These are phyloP conservation scores for Ostrea denselamellosa DNA, from an alignment of 1,140 invertebrate genomes.

Conservation along the genomic window DNA sequence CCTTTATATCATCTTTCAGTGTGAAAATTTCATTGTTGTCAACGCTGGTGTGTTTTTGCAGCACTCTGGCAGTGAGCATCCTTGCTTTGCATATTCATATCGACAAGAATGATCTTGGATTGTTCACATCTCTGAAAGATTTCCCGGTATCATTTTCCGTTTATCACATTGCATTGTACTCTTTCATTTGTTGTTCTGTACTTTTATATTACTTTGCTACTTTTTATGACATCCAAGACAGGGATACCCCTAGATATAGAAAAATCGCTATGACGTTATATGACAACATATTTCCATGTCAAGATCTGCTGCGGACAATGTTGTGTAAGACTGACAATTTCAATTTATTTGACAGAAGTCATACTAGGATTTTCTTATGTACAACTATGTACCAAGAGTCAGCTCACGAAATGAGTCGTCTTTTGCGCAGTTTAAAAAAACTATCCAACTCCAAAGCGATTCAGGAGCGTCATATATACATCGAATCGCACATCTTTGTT, in stretches of 20 bases:
- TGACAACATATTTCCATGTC: not conserved
- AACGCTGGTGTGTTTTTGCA: not conserved
- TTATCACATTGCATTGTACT: not conserved
- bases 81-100: not conserved
- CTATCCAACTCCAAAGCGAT: constrained; percentile 56
- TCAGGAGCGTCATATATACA: constrained; percentile 45
- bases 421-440: constrained; percentile 62
- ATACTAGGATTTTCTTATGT: constrained; percentile 62
- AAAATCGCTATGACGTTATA: not conserved
- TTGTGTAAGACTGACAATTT: not conserved
- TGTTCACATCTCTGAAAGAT: not conserved
- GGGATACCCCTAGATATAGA: not conserved
- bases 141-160: not conserved
- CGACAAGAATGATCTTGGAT: not conserved
- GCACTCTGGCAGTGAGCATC: not conserved
- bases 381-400: constrained; percentile 72
- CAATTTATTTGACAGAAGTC: not conserved
- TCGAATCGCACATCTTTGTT: constrained; percentile 72
- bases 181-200: not conserved
- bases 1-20: not conserved
- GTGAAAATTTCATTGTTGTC: not conserved
- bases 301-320: not conserved
- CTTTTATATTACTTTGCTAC: constrained; percentile 1
- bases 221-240: not conserved
- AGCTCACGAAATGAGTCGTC: constrained; percentile 66